Evolutionary conservation across 2,113 vertebrate genomes (phyloP), one percentile per base, ranked within the genome.

Genomic region (Nerophis ophidion): DNA sequence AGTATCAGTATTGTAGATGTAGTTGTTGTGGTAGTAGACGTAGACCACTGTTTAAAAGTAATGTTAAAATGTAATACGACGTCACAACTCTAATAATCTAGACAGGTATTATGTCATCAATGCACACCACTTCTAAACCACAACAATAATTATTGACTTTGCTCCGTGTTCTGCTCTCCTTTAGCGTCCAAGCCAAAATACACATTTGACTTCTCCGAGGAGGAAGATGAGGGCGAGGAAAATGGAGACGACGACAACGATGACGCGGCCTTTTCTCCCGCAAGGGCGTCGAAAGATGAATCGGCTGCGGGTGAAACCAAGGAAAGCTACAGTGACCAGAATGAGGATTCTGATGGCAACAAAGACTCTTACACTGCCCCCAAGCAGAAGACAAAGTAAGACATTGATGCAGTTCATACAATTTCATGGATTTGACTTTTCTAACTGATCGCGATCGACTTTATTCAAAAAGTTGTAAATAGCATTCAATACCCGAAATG

Each of bases 151-250:
- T 1, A 60, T 42, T 34, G 19, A 44, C 4, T 65, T 33, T 62
- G 61, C 72, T 59, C 35, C 59, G 13, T 1, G 13, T 63, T 54
- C 55, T 48, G 26, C 61, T 44, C 1, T 74, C 51, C 72, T 44
- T 45, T 76, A 98, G 96, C 96, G 45, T 93, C 93, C 79, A 95
- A 95, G 78, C 94, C 95, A 45, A 99, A 99, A 80, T 99, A 99
- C 64, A 98, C 95, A 0, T 98, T 98, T 67, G 97, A 99, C 80
- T 98, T 98, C 91, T 98, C 95, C 0, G 96, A 98, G 87, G 96
- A 96, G 19, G 96, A 98, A 5, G 92, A 89, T 65, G 92, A 87
- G 0, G 93, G 48, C 0, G 92, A 91, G 33, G 91, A 93, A 38
- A 93, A 93, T 0, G 85, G 81, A 14, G 93, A 95, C 7, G 92